phyloP scores from a whole-genome alignment of 1,140 invertebrate species.

The Drosophila sproati region DNA sequence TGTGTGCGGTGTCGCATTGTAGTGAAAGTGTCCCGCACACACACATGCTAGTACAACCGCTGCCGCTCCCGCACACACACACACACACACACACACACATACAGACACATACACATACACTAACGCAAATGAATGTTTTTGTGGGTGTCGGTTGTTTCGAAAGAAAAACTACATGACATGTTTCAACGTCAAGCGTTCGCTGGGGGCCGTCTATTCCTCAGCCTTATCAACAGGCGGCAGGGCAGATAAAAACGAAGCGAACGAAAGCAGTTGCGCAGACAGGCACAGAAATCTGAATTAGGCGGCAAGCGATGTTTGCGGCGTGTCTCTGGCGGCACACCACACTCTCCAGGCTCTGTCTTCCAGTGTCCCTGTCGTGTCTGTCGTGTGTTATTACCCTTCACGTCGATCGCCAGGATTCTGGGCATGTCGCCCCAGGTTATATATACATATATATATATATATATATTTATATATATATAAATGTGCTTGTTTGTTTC shows the following conservation, averaged over 20 bases:
- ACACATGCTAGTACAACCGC: neutral
- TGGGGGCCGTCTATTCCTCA: neutral
- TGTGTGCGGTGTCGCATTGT: slow-evolving; percentile 38
- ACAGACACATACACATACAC: neutral
- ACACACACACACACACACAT: slow-evolving; percentile 1
- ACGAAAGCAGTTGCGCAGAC: slow-evolving; percentile 34
- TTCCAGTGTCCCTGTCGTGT: slow-evolving; percentile 15
- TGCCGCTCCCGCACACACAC: neutral
- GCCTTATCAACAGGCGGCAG: slow-evolving; percentile 61
- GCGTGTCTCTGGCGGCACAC: slow-evolving; percentile 5
- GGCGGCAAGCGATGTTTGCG: slow-evolving; percentile 26
- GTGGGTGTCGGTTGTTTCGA: slow-evolving; percentile 40
- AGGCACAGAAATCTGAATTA: slow-evolving; percentile 48
- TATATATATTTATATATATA: slow-evolving; percentile 11
- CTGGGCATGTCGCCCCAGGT: slow-evolving; percentile 28
- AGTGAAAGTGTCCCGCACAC: slow-evolving; percentile 46
- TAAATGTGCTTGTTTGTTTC: slow-evolving; percentile 44
- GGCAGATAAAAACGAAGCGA: slow-evolving; percentile 38
- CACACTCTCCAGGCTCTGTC: neutral
- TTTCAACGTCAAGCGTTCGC: slow-evolving; percentile 51
- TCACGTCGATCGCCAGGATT: slow-evolving; percentile 54
- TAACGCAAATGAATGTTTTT: slow-evolving; percentile 17
- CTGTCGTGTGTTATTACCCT: slow-evolving; percentile 33
- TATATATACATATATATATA: neutral
- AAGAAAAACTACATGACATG: slow-evolving; percentile 67